Percentiles rank a stretch among this genome's conserved stretches.
phyloP scores from a whole-genome alignment of 2,113 vertebrate species.

The Myocastor coypus region DNA sequence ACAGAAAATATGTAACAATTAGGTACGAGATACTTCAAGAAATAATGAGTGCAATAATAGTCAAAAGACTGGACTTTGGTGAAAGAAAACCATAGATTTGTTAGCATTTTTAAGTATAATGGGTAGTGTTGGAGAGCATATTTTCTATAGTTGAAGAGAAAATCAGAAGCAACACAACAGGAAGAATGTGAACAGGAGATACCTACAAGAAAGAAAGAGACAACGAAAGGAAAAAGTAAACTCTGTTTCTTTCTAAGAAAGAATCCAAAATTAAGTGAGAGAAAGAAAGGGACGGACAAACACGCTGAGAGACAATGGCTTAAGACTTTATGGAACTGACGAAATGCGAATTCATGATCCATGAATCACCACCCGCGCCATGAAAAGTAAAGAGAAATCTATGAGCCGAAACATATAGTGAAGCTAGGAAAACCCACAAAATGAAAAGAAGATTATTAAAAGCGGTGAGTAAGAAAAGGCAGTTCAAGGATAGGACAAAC shows the following conservation, averaged over 20 bases:
- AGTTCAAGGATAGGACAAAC: neutral
- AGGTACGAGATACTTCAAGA: neutral
- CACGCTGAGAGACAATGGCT: neutral
- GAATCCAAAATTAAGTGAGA: neutral
- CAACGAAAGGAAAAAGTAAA: neutral
- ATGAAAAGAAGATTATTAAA: neutral
- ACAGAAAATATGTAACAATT: neutral
- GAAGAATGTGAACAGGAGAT: neutral
- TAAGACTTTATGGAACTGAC: neutral
- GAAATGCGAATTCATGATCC: neutral
- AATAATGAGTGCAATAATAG: neutral
- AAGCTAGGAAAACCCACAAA: conserved; percentile 1
- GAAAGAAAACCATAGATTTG: neutral
- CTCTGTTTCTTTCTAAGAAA: too few species aligned
- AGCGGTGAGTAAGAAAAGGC: neutral
- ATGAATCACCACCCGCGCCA: neutral
- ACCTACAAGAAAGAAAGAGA: neutral
- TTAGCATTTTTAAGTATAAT: neutral
- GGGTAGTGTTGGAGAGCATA: neutral
- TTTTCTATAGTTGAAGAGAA: neutral
- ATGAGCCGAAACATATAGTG: neutral
- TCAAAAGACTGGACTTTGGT: neutral
- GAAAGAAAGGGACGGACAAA: neutral
- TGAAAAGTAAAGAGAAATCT: neutral
- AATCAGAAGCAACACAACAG: neutral